Conservation (phyloP, 1,140 invertebrate genomes). For the Drosophila bifasciata region DNA sequence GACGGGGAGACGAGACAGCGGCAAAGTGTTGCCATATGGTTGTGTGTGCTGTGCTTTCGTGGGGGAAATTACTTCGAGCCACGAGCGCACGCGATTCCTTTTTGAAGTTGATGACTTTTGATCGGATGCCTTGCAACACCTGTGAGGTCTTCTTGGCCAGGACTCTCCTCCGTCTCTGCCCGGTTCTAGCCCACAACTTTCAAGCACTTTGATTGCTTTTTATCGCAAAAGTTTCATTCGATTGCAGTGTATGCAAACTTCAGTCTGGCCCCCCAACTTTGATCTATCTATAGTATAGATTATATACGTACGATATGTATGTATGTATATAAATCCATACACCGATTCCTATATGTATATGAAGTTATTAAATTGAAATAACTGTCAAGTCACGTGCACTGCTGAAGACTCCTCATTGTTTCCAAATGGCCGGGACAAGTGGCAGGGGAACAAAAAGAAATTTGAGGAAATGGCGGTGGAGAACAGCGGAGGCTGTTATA, state of each 20-base stretch:
- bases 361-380: slow-evolving; percentile 72
- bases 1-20: not conserved
- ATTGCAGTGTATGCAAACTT: slow-evolving; percentile 65
- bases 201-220: slow-evolving; percentile 75
- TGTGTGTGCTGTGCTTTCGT: slow-evolving; percentile 7
- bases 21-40: slow-evolving; percentile 71
- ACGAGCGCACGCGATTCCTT: slow-evolving; percentile 60
- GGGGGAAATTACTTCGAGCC: slow-evolving; percentile 37
- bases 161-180: slow-evolving; percentile 26
- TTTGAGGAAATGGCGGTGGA: slow-evolving; percentile 15
- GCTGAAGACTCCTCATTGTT: slow-evolving; percentile 33
- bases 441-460: slow-evolving; percentile 5
- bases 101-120: slow-evolving; percentile 66
- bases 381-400: slow-evolving; percentile 54
- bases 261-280: slow-evolving; percentile 33
- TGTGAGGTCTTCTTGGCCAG: slow-evolving; percentile 39
- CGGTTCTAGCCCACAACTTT: slow-evolving; percentile 60
- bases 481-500: too few species aligned
- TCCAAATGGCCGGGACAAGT: slow-evolving; percentile 42
- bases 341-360: slow-evolving; percentile 19
- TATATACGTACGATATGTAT: slow-evolving; percentile 9
- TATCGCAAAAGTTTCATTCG: slow-evolving; percentile 55
- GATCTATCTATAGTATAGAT: slow-evolving; percentile 26
- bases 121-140: slow-evolving; percentile 65
- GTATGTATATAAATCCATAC: not conserved